Evolutionary conservation across 2,113 vertebrate genomes (phyloP).

Genomic region (Clarias magur): DNA sequence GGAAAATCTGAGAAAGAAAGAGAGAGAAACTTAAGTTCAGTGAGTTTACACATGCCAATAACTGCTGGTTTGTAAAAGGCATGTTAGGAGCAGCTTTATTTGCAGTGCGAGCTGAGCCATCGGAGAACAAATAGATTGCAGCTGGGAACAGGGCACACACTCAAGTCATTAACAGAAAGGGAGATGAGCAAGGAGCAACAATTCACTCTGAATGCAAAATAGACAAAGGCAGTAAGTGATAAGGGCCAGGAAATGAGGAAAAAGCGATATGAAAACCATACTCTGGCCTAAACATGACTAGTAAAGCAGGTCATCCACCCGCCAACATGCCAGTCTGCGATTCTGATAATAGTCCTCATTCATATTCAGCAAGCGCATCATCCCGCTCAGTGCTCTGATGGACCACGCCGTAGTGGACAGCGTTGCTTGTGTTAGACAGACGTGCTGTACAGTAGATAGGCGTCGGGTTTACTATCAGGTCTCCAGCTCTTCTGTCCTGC

Average conservation of each 20-base stretch:
- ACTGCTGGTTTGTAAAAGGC: constrained; percentile 22
- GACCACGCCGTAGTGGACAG: not conserved
- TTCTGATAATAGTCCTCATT: not conserved
- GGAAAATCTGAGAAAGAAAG: not conserved
- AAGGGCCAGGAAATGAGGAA: not conserved
- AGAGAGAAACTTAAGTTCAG: not conserved
- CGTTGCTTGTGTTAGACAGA: not conserved
- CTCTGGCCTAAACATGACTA: not conserved
- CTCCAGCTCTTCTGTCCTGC: not conserved
- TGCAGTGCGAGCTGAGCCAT: constrained; percentile 20
- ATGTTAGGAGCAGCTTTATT: constrained; percentile 27
- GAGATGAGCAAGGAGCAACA: constrained; percentile 34
- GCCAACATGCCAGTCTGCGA: not conserved
- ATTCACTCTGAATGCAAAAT: constrained; percentile 40
- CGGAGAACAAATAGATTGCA: constrained; percentile 35
- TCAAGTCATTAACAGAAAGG: constrained; percentile 37
- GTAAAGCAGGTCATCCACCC: constrained; percentile 33
- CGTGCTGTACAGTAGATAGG: too few species aligned
- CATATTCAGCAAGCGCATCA: not conserved
- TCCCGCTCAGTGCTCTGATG: not conserved
- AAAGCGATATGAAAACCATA: constrained; percentile 1
- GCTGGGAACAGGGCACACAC: constrained; percentile 31
- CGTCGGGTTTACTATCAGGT: not conserved
- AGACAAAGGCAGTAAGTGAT: not conserved
- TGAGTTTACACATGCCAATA: constrained; percentile 18